These are phyloP conservation scores for Yponomeuta sedellus DNA, from an alignment of 2,888 invertebrate species.

Conservation along the genomic window DNA sequence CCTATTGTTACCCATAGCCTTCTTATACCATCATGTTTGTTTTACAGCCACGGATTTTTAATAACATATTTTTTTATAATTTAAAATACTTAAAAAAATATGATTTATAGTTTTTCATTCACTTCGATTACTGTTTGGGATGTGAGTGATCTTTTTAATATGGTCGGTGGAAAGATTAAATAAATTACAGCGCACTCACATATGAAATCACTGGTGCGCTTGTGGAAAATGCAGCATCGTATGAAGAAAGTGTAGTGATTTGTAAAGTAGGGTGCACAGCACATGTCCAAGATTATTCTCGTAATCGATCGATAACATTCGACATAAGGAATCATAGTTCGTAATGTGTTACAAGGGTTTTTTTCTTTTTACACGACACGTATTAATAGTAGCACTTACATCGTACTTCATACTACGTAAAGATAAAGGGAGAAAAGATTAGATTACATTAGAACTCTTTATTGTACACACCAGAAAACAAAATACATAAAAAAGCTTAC, in stretches of 20 bases:
- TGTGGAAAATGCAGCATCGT: background rate
- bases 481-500: no score
- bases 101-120: background rate
- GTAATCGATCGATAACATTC: background rate
- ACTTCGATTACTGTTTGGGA: no score
- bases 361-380: background rate
- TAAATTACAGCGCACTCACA: background rate
- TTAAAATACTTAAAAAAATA: background rate
- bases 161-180: no score
- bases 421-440: no score
- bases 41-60: conserved; percentile 23
- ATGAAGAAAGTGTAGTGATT: background rate
- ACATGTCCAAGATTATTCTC: background rate
- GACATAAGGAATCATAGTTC: no score
- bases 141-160: no score
- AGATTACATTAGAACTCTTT: no score
- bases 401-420: no score
- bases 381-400: no score
- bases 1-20: conserved; percentile 29
- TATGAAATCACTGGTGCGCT: background rate
- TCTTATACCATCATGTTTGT: conserved; percentile 32
- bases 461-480: no score
- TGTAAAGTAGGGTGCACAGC: background rate
- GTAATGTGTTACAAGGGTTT: no score
- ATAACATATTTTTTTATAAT: background rate